These are phyloP conservation scores for Gallinago jamesoni DNA, from an alignment of 2,113 vertebrate genomes.

Conservation along the genomic window DNA sequence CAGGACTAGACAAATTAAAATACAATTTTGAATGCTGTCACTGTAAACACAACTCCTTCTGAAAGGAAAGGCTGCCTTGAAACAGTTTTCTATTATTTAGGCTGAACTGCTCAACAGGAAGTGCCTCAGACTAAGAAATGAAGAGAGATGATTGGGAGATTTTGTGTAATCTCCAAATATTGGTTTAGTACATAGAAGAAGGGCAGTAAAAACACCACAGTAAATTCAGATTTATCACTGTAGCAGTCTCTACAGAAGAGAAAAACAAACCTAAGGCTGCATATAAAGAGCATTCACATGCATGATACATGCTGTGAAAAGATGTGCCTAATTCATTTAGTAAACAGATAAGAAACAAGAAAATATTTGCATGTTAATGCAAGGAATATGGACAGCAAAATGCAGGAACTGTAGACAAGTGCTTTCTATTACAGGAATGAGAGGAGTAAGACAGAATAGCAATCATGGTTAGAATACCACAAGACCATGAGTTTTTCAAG, in stretches of 20 bases:
- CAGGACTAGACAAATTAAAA: background rate
- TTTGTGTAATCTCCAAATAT: background rate
- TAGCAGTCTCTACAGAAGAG: background rate
- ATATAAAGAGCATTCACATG: background rate
- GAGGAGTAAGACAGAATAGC: background rate
- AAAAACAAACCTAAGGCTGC: background rate
- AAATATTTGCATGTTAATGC: background rate
- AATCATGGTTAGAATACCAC: background rate
- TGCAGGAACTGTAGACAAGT: background rate
- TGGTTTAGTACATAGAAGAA: background rate
- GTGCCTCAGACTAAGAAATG: background rate
- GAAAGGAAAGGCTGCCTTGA: background rate
- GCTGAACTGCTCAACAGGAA: background rate
- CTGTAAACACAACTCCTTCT: background rate
- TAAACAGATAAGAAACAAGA: background rate
- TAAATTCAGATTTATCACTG: background rate
- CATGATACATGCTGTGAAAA: background rate
- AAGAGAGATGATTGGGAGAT: background rate
- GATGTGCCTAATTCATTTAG: background rate
- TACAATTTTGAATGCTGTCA: background rate
- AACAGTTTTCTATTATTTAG: background rate
- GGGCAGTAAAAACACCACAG: background rate
- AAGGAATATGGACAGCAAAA: background rate
- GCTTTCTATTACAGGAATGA: background rate
- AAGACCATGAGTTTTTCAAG: background rate